phyloP scores from a whole-genome alignment of 2,113 vertebrate species.

The Diglossa brunneiventris region DNA sequence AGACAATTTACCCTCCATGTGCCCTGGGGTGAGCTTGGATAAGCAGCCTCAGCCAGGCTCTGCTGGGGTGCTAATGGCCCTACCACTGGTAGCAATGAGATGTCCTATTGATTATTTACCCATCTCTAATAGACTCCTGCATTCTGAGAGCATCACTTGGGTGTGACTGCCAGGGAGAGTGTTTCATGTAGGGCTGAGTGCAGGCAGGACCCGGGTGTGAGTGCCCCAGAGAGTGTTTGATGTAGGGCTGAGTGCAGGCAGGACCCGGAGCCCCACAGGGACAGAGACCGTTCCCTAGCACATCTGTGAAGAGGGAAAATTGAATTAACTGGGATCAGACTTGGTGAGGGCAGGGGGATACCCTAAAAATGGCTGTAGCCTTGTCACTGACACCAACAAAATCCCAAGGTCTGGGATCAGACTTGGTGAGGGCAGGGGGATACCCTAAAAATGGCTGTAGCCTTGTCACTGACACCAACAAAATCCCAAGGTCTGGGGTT shows the following conservation, averaged over 20 bases:
- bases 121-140: background rate
- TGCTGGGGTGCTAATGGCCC: background rate
- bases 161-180: background rate
- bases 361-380: too few relatives aligned
- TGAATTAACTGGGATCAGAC: background rate
- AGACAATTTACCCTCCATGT: background rate
- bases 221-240: background rate
- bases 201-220: background rate
- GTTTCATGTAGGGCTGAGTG: background rate
- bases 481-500: background rate
- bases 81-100: background rate
- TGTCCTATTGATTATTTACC: conserved; percentile 35
- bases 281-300: background rate
- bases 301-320: background rate
- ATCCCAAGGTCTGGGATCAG: too few relatives aligned
- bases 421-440: too few relatives aligned
- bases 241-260: background rate
- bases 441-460: background rate
- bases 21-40: background rate
- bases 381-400: too few relatives aligned
- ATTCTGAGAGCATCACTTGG: background rate
- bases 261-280: background rate
- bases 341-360: background rate
- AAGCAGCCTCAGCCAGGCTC: background rate
- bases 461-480: background rate